phyloP scores from a whole-genome alignment of 2,888 invertebrate species.

The Apoderus coryli region DNA sequence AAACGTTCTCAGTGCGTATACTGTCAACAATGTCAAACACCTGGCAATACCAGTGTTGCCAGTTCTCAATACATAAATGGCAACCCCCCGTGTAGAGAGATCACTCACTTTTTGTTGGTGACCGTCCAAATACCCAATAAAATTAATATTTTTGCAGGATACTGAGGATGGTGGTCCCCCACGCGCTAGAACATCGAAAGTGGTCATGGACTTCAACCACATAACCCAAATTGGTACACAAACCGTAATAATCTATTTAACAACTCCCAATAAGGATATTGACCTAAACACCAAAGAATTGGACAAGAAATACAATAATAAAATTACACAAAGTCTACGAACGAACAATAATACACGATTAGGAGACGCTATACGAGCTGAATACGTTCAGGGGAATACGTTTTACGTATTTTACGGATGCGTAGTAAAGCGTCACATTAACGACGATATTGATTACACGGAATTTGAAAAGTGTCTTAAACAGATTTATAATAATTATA shows the following conservation, averaged over 20 bases:
- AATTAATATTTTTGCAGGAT: constrained; percentile 4
- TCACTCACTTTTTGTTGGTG: too few species aligned
- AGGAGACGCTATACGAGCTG: too few species aligned
- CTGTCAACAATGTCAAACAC: too few species aligned
- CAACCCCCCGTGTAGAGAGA: too few species aligned
- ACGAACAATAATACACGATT: too few species aligned
- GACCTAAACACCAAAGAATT: constrained; percentile 23
- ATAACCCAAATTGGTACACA: constrained; percentile 22
- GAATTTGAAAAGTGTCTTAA: constrained; percentile 17
- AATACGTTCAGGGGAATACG: too few species aligned
- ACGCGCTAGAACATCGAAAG: constrained; percentile 13
- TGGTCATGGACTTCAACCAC: constrained; percentile 18
- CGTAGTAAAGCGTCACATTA: constrained; percentile 17
- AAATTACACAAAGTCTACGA: too few species aligned
- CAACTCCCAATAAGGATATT: constrained; percentile 21
- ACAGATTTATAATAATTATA: constrained; percentile 17
- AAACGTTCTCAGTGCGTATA: too few species aligned
- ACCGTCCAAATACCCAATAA: too few species aligned
- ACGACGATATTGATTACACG: constrained; percentile 18
- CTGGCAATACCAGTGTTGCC: too few species aligned
- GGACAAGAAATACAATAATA: constrained; percentile 23
- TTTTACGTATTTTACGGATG: constrained; percentile 23
- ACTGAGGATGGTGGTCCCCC: too few species aligned
- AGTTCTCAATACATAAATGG: too few species aligned
- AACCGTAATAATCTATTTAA: constrained; percentile 28